These are phyloP conservation scores for Pica pica DNA, from an alignment of 2,113 vertebrate genomes.

Conservation along the genomic window DNA sequence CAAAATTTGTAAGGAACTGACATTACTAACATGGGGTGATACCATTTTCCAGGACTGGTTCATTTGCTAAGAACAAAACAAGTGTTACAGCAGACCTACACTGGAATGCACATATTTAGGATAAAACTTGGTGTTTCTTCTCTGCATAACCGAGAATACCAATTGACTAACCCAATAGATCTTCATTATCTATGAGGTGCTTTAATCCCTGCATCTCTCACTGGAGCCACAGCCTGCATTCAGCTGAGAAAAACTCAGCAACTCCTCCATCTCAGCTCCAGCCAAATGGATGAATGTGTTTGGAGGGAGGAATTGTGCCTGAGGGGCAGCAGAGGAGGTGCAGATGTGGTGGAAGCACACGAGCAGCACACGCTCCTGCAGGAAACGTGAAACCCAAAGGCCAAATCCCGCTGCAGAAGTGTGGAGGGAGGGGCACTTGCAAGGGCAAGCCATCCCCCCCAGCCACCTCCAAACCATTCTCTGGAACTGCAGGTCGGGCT, in stretches of 20 bases:
- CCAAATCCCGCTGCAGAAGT: neutral
- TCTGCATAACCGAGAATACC: neutral
- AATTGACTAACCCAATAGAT: neutral
- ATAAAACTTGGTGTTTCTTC: neutral
- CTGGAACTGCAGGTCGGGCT: neutral
- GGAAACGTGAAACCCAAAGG: neutral
- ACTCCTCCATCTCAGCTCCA: neutral
- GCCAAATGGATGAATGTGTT: accelerated
- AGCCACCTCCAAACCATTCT: neutral
- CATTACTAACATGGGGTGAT: neutral
- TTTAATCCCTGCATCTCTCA: neutral
- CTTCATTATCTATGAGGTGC: neutral
- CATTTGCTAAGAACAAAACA: neutral
- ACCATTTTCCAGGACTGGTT: neutral
- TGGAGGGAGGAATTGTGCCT: neutral
- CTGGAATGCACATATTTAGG: neutral
- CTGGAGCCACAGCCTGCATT: neutral
- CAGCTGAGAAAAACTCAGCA: neutral
- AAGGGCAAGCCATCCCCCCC: too few species aligned
- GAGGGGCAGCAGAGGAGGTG: neutral
- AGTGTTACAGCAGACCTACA: neutral
- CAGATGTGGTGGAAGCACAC: neutral
- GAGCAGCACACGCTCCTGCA: neutral
- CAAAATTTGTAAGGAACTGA: neutral
- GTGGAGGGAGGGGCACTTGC: neutral